Evolutionary conservation across 2,888 invertebrate genomes (phyloP), one percentile per base, ranked within the genome.

Genomic region (Parnassius apollo): DNA sequence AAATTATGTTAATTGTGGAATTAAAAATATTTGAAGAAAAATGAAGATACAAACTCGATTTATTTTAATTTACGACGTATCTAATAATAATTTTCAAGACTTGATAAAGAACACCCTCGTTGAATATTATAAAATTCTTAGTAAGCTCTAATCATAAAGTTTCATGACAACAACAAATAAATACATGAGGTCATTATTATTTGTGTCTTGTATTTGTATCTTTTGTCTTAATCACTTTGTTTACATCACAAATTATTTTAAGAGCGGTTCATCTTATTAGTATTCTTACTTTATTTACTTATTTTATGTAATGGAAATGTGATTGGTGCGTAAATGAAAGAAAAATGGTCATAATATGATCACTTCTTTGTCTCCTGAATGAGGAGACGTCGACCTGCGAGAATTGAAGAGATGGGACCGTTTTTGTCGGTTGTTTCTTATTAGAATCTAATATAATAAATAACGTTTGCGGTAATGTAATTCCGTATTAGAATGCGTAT

Each of bases 381-480:
- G 72, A 78, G 73, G 71, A 78, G 75, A 78, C 81, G 75, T 74
- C 75, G 77, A 79, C 80, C 77, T 73, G 69, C 69, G 71, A 71
- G 68, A 74, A 66, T 70, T 73, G 74, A 76, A 70, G 68, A 78
- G 71, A 80, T 81, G 78, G 80, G 79, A 80, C 75, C 71, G 74
- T 78, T 82, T 82, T 81, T 76, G 77, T 75, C 65, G 49, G 65
- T 65, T 65, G 70, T 69, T 71, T 75, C 76, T 76, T 71, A 69
- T 70, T 71, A 70, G 69, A 69, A 64, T 74, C 75, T 78, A 78
- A 80, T 75, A 70, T 64, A 13, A 18, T 25, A 35, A 13, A 18
- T 25, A 35, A 35, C 35, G 46, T 18, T 65, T 64, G 49, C 61
- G 59, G 44, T 50, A 64, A 65, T 53, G 59, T 57, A 44, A 50